Base-by-base conservation (phyloP, 2,888 invertebrate species). In the Apoderus coryli region DNA sequence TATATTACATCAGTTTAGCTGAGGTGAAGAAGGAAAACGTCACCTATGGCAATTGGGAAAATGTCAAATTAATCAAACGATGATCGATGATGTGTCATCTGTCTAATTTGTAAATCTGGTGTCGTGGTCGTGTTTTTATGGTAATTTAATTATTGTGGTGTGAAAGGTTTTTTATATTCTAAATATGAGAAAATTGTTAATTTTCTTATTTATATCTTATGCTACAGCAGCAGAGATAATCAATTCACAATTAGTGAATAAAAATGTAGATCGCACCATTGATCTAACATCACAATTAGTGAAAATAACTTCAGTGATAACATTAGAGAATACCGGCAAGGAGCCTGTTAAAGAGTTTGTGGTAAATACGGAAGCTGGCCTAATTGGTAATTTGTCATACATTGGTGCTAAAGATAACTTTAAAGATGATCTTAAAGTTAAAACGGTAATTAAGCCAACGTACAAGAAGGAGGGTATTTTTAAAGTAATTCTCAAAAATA, bases 231-330 rank as follows among this genome's bases (percentile, higher is more conserved):
- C 36, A 27, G 46, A 48, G 32, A 38, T 35, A 34, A 37, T 71
- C 43, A 68, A 69, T 40, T 61, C 64, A 39, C 70, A 73, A 41
- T 48, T 81, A 38, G 63, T 68, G 36, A 65, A 80, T 38, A 76
- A 74, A 56, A 84, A 82, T 65, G 81, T 84, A 11, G 89, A 90
- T 39, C 67, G 89, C 52, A 72, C 72, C 28, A 72, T 95, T 44
- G 92, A 95, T 60, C 62, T 92, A 40, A 70, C 84, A 4, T 77
- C 86, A 4, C 93, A 93, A 59, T 66, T 95, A 35, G 86, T 86
- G 3, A 90, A 86, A 64, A 72, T 85, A 31, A 65, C 71, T 9
- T 65, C 75, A 16, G 78, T 79, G 60, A 66, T 93, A 48, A 78
- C 79, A 42, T 54, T 90, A 44, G 84, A 90, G 60, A 90, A 93